phyloP scores from a whole-genome alignment of 2,113 vertebrate species.

The Antechinus flavipes region DNA sequence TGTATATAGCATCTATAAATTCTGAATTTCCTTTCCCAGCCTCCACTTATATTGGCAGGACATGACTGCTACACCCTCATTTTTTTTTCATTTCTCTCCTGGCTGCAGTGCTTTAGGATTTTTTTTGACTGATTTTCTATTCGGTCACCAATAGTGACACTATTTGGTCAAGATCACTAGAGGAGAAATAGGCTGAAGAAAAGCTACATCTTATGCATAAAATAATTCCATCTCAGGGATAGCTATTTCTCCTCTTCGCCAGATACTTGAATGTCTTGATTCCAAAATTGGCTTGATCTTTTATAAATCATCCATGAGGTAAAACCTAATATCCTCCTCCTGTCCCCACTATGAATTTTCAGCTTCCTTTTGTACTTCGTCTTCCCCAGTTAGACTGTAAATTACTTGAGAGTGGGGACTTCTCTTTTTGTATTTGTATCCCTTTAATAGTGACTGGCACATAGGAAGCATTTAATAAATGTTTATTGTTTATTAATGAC shows the following conservation, averaged over 20 bases:
- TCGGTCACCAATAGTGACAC: no score
- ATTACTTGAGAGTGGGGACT: not conserved
- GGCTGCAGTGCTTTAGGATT: not conserved
- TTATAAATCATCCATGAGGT: no score
- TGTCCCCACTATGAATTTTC: not conserved
- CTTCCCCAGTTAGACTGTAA: not conserved
- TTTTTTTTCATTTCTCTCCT: not conserved
- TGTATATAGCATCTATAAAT: not conserved
- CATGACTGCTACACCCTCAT: not conserved
- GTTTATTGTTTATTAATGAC: not conserved
- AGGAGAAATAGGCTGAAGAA: no score
- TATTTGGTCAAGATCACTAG: no score
- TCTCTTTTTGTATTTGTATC: not conserved
- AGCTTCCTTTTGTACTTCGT: not conserved
- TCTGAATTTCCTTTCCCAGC: not conserved
- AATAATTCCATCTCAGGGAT: no score
- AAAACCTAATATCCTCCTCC: not conserved
- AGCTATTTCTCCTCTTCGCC: no score
- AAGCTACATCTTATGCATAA: no score
- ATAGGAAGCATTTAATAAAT: not conserved
- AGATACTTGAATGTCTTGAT: no score
- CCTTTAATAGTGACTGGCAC: not conserved
- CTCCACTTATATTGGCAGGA: not conserved
- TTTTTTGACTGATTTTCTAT: not conserved
- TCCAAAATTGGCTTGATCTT: no score